A percentile compares a stretch with the other conserved stretches of the same genome.
These are phyloP conservation scores for Pangasianodon gigas DNA, from an alignment of 2,113 vertebrate genomes.

Conservation along the genomic window DNA sequence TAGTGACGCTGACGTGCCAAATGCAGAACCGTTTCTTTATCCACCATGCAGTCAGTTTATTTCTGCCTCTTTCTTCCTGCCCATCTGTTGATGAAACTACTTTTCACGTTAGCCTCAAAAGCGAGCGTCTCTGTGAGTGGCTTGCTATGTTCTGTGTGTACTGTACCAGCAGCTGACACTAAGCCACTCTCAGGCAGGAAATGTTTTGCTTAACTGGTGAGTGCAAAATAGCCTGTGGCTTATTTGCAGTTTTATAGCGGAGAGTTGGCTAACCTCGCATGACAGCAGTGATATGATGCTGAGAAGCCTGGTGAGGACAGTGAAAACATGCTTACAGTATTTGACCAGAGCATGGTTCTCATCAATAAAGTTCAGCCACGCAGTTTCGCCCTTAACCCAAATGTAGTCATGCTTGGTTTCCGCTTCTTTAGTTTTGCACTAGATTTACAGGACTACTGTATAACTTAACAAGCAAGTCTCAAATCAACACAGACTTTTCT, in stretches of 20 bases:
- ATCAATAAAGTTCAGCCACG: background rate
- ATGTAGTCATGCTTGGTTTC: background rate
- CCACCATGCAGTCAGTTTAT: conserved; percentile 2
- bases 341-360: background rate
- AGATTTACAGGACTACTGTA: background rate
- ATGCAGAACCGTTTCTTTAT: conserved; percentile 9
- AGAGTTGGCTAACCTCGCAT: conserved; percentile 67
- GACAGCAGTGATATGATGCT: conserved; percentile 61
- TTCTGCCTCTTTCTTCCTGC: conserved; percentile 28
- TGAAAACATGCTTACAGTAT: background rate
- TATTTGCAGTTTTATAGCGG: conserved; percentile 69
- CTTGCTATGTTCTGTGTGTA: conserved; percentile 27
- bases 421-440: background rate
- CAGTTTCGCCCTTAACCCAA: background rate
- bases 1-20: background rate
- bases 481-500: background rate
- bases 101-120: conserved; percentile 27
- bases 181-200: conserved; percentile 66
- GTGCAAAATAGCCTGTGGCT: conserved; percentile 69
- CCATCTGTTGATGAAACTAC: conserved; percentile 41
- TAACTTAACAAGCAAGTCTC: background rate
- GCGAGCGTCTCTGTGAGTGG: conserved; percentile 2
- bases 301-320: conserved; percentile 32
- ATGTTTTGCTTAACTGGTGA: conserved; percentile 56
- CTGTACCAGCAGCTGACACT: conserved; percentile 61